Percentiles rank a stretch among this genome's conserved stretches.
Evolutionary conservation across 1,140 invertebrate species (phyloP).

Genomic region (Drosophila dunni): DNA sequence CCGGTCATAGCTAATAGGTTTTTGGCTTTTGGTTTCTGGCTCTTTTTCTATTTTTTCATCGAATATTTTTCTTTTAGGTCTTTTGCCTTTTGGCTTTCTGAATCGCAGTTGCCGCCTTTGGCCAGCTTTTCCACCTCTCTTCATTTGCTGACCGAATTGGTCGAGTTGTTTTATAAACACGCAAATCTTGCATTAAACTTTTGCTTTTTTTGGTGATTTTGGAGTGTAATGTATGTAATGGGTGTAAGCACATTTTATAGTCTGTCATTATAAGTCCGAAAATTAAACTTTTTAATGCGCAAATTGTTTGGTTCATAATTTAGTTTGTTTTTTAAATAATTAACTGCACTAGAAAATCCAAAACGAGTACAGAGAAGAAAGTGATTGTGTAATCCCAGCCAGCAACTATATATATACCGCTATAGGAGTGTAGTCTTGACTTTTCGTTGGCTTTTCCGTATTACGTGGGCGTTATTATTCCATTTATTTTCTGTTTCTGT

Average conservation of each 20-base stretch:
- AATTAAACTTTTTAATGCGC: constrained; percentile 82
- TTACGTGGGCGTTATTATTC: constrained; percentile 61
- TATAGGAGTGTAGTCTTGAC: constrained; percentile 3
- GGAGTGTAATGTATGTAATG: constrained; percentile 45
- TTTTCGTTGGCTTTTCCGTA: constrained; percentile 58
- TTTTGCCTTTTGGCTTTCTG: constrained; percentile 25
- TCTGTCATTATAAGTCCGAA: constrained; percentile 79
- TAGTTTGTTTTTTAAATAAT: constrained; percentile 68
- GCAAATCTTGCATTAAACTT: constrained; percentile 79
- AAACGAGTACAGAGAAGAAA: constrained; percentile 52
- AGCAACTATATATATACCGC: not conserved
- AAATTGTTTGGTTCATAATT: constrained; percentile 73
- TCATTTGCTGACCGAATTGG: constrained; percentile 22
- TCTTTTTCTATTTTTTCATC: constrained; percentile 21
- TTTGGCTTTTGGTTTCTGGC: constrained; percentile 14
- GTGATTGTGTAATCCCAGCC: constrained; percentile 63
- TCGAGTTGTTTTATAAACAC: constrained; percentile 76
- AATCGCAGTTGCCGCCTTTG: constrained; percentile 62
- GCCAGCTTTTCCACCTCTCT: constrained; percentile 62
- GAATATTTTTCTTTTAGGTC: constrained; percentile 36
- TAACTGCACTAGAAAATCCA: constrained; percentile 44
- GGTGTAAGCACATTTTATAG: constrained; percentile 77
- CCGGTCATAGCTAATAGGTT: constrained; percentile 52
- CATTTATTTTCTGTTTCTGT: constrained; percentile 2
- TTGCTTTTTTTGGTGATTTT: constrained; percentile 51